Base-by-base conservation (phyloP, 2,113 vertebrate genomes). In the Chloebia gouldiae region DNA sequence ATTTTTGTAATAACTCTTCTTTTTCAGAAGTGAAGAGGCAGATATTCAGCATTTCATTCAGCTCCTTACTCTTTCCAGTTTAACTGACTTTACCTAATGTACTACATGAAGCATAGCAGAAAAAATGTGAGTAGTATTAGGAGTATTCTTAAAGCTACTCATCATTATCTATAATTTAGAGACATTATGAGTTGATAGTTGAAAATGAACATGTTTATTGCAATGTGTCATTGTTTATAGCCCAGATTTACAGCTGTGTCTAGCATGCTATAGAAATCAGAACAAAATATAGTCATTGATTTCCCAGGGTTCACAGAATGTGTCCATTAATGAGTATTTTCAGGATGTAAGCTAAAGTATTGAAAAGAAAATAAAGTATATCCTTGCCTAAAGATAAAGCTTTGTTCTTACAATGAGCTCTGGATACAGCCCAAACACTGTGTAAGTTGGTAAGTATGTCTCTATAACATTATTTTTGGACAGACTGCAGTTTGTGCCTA, bases 161-260 rank as follows among this genome's bases (percentile, higher is more conserved):
- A 56, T 20, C 33, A 68, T 86, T 90, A 81, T 54, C 54, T 92
- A 11, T 68, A 95, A 92, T 93, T 90, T 82, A 88, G 27, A 88
- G 45, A 11, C 53, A 88, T 90, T 90, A 79, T 92, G 37, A 40
- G 11, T 8, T 72, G 61, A 39, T 76, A 51, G 61, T 16, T 61
- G 20, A 81, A 69, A 93, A 86, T 45, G 42, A 19, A 44, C 3
- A 5, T 22, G 6, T 64, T 60, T 96, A 17, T 76, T 95, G 89
- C 35, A 45, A 49, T 28, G 5, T 82, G 30, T 59, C 44, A 68
- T 11, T 86, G n/a, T 84, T 90, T 80, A 59, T 44, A 92, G 40
- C 17, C 24, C 27, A 57, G 45, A 68, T 59, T 70, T 75, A 59
- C 7, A 56, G 16, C 65, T 85, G 30, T 51, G 39, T 68, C 16